phyloP scores from a whole-genome alignment of 2,797 vertebrate species.

The Buceros bicornis region DNA sequence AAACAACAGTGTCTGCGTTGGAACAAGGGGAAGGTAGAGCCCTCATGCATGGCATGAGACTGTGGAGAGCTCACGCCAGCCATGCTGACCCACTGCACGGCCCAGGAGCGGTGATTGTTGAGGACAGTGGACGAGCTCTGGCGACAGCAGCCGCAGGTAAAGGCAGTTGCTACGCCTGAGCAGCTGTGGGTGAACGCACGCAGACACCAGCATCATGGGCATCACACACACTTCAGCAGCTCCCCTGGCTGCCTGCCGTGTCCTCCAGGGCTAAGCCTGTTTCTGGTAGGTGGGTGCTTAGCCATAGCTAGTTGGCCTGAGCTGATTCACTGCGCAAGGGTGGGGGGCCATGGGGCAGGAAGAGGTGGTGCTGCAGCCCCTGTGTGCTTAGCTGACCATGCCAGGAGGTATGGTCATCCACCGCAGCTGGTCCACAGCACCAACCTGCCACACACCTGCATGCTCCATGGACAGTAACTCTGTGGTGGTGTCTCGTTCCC shows the following conservation, averaged over 20 bases:
- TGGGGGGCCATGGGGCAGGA: not conserved
- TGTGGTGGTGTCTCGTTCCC: rapidly evolving
- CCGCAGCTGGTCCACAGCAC: rapidly evolving
- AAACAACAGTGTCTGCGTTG: not conserved
- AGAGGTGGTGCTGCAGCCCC: not conserved
- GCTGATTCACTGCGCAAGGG: rapidly evolving
- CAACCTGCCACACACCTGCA: rapidly evolving
- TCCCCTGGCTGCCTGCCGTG: rapidly evolving
- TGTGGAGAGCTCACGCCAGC: not conserved
- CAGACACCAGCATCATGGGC: rapidly evolving
- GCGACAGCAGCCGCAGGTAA: not conserved
- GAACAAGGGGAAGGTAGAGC: not conserved
- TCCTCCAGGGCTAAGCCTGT: not conserved
- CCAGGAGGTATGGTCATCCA: not conserved
- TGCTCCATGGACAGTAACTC: not conserved
- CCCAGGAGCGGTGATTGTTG: not conserved
- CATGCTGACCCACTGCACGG: not conserved
- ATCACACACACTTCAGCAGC: not conserved
- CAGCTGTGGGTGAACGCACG: not conserved
- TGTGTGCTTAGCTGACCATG: not conserved
- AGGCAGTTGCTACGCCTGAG: not conserved
- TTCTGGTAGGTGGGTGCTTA: not conserved
- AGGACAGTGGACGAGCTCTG: not conserved
- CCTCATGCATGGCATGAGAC: rapidly evolving
- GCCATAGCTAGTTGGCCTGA: rapidly evolving